Conservation (phyloP, 2,888 invertebrate genomes). For the Synergus umbraculus region DNA sequence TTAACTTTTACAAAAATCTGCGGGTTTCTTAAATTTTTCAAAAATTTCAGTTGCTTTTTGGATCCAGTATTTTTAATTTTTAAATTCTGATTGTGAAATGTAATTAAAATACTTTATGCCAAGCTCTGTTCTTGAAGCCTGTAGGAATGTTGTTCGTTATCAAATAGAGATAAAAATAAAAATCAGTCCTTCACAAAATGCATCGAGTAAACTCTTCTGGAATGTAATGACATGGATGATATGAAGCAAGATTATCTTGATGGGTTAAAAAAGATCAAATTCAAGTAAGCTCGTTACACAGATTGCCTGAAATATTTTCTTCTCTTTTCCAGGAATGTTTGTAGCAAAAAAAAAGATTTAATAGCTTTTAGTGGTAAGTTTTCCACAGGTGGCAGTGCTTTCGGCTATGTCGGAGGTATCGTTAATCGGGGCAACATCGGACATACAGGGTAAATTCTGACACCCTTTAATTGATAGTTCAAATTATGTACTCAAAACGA, state of each 20-base stretch:
- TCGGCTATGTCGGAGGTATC: background rate
- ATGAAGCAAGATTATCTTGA: background rate
- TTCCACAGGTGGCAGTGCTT: conserved; percentile 2
- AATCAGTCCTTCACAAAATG: conserved; percentile 2
- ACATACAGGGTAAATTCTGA: too few relatives aligned
- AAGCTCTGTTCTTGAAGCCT: conserved; percentile 9
- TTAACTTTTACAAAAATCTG: too few relatives aligned
- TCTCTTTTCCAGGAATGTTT: background rate
- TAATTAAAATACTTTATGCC: too few relatives aligned
- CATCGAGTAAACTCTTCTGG: conserved; percentile 18
- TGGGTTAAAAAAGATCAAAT: background rate
- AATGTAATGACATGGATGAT: background rate
- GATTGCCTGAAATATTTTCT: background rate
- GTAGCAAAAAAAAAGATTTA: background rate
- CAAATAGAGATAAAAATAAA: background rate
- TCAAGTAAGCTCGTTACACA: background rate
- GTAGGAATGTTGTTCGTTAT: background rate
- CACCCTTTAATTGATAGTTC: too few relatives aligned
- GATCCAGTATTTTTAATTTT: too few relatives aligned
- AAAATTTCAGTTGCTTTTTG: too few relatives aligned
- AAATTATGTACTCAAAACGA: too few relatives aligned
- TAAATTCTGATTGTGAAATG: too few relatives aligned
- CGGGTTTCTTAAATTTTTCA: too few relatives aligned
- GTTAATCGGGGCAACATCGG: too few relatives aligned
- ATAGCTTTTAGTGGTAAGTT: background rate